Base-by-base conservation (phyloP, 2,113 vertebrate genomes). In the Microcebus jonahi region DNA sequence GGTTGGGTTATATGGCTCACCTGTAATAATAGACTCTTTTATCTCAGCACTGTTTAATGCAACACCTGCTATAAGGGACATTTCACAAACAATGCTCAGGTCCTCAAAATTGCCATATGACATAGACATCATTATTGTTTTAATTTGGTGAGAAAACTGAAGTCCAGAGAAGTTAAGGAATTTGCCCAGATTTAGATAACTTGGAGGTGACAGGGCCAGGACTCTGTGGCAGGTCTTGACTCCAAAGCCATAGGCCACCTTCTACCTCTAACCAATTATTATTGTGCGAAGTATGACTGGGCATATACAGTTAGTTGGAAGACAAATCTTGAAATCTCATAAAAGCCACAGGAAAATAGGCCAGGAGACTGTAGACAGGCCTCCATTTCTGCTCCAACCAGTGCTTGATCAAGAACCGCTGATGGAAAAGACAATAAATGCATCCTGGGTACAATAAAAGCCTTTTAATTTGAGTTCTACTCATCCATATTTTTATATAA, bases 401-500 rank as follows among this genome's bases (percentile, higher is more conserved):
- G 8, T 21, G 17, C 48, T 91, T 48, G 9, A 15, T 68, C 57
- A 70, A 95, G 31, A 90, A 34, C 23, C 1, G 0, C 90, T 8
- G 17, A 57, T 79, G 9, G 4, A 55, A 83, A 77, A 89, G 61
- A 80, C n/a, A 4, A 67, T 39, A 53, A 81, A 45, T 92, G 23
- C 21, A 84, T 34, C 42, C 31, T 13, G 39, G 36, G 29, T 53
- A 65, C 29, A 88, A 57, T 34, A 73, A 85, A 31, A 20, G 29
- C 8, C 39, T 79, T 93, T 75, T 87, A 50, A 75, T 77, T 86
- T 85, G 14, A 36, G 27, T 73, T 23, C 55, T 57, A 15, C 8
- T 93, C 65, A 2, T 59, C 91, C 91, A 25, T 14, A 89, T 79
- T 83, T 93, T 83, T 61, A 61, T 76, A 82, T 65, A 39, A 97